Evolutionary conservation across 2,113 vertebrate genomes (phyloP).

Genomic region (Oreochromis aureus): DNA sequence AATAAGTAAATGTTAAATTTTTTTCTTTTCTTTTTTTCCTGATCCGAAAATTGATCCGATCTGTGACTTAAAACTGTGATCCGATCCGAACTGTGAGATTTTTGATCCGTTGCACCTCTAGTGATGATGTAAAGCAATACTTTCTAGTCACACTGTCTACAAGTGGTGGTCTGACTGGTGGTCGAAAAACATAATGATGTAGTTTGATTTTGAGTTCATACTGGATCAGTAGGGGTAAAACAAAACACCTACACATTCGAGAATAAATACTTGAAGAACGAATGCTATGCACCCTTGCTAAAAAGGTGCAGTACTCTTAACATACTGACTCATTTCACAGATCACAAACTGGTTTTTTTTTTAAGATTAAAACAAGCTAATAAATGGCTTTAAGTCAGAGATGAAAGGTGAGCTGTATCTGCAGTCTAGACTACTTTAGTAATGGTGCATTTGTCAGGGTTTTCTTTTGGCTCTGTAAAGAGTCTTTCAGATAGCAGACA

Average conservation of each 20-base stretch:
- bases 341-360: background rate
- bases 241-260: background rate
- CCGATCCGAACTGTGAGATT: too few species aligned
- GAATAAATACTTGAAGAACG: background rate
- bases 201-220: background rate
- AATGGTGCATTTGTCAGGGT: background rate
- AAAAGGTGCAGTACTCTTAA: background rate
- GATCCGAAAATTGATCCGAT: too few species aligned
- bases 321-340: background rate
- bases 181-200: background rate
- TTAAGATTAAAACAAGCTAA: background rate
- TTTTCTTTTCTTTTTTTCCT: too few species aligned
- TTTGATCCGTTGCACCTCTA: too few species aligned
- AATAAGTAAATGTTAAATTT: too few species aligned
- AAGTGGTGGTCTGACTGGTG: background rate
- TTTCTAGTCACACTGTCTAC: background rate
- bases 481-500: background rate
- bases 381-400: constrained; percentile 2
- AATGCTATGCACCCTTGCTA: background rate
- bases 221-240: background rate
- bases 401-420: constrained; percentile 47
- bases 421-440: background rate
- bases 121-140: background rate
- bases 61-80: too few species aligned
- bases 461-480: background rate